These are phyloP conservation scores for Heliconius cydno DNA, from an alignment of 2,888 invertebrate genomes.

Conservation along the genomic window DNA sequence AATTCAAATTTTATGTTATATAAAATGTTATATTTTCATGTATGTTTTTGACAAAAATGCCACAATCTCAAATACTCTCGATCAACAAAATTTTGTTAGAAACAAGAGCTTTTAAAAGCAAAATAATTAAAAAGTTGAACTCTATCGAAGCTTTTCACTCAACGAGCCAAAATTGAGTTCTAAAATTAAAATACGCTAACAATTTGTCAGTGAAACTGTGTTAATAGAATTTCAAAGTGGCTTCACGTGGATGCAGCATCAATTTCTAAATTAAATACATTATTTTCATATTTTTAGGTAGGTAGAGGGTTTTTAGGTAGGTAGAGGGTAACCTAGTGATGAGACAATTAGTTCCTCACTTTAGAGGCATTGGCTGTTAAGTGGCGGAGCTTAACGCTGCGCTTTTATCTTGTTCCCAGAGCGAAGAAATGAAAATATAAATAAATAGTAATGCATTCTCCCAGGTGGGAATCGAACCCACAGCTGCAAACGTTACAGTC, in stretches of 20 bases:
- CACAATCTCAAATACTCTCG: not conserved
- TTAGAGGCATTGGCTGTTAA: too few species aligned
- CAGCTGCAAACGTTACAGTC: too few species aligned
- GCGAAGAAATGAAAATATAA: too few species aligned
- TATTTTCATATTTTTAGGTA: not conserved
- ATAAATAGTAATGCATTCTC: too few species aligned
- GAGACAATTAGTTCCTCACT: too few species aligned
- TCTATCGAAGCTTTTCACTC: not conserved
- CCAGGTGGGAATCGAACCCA: too few species aligned
- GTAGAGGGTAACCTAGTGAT: too few species aligned
- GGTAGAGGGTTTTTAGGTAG: too few species aligned
- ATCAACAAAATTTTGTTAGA: not conserved
- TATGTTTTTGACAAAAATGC: not conserved
- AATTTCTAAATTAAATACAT: not conserved
- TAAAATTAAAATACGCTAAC: slow-evolving; percentile 1
- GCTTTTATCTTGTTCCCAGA: too few species aligned
- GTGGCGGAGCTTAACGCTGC: too few species aligned
- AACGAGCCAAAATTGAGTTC: not conserved
- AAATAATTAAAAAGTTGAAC: not conserved
- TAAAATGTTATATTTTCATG: not conserved
- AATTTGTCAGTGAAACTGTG: not conserved
- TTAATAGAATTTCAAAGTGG: slow-evolving; percentile 9
- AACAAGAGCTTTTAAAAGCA: not conserved
- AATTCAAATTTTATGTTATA: too few species aligned
- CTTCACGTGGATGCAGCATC: not conserved